phyloP scores from a whole-genome alignment of 2,797 vertebrate genomes.

The Helarctos malayanus region DNA sequence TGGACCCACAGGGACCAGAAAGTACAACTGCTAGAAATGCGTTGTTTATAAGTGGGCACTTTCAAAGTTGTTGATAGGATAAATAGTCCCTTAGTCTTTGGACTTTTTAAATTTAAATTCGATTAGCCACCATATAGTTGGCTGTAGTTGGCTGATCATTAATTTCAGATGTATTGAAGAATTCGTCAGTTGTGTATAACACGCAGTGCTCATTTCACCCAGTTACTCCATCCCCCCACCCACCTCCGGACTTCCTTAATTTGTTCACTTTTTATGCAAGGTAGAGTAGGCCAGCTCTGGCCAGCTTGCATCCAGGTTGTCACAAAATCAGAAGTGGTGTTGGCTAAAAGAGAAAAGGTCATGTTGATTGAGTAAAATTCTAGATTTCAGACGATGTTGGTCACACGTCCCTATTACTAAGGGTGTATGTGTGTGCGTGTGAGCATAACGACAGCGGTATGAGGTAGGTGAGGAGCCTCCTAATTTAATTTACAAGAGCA shows the following conservation, averaged over 20 bases:
- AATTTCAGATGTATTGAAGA: neutral
- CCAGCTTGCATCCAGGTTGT: neutral
- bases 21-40: neutral
- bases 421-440: neutral
- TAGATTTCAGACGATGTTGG: neutral
- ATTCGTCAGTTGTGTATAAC: neutral
- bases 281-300: neutral
- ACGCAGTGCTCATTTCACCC: too few relatives aligned
- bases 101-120: neutral
- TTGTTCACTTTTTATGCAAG: neutral
- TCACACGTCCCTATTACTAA: neutral
- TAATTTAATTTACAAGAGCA: neutral
- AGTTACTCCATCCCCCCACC: neutral
- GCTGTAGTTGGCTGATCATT: neutral
- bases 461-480: neutral
- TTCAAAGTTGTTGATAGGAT: neutral
- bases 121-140: neutral
- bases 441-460: accelerated
- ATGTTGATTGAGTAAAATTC: neutral
- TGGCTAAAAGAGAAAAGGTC: neutral
- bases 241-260: neutral
- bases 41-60: neutral
- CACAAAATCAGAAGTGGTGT: neutral
- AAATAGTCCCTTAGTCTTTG: neutral
- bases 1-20: neutral